Evolutionary conservation across 2,797 vertebrate species (phyloP).

Genomic region (Setipinna tenuifilis): DNA sequence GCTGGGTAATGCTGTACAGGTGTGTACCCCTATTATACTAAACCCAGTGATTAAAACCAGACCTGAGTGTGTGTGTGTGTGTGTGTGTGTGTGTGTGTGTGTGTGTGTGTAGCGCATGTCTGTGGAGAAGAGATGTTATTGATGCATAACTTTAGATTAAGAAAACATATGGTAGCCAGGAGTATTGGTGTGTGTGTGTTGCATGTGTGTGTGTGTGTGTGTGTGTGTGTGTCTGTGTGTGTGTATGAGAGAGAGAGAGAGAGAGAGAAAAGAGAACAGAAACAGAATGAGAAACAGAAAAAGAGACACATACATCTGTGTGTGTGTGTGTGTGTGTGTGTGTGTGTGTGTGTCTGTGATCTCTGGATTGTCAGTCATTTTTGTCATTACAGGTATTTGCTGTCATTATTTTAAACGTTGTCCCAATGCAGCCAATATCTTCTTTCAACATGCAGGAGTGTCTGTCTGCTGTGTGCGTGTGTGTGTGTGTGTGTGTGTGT

Average conservation of each 20-base stretch:
- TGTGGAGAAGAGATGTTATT: constrained; percentile 16
- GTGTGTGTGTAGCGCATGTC: constrained; percentile 7
- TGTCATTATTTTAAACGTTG: constrained; percentile 15
- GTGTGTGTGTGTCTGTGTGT: background rate
- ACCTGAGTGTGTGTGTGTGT: background rate
- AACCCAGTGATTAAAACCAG: constrained; percentile 9
- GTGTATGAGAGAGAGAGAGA: background rate
- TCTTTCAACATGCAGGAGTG: background rate
- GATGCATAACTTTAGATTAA: constrained; percentile 20
- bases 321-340: background rate
- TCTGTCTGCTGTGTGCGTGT: background rate
- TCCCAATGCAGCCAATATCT: constrained; percentile 6
- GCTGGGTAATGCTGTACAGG: constrained; percentile 43
- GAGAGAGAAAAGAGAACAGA: too few species aligned
- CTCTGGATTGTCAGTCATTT: constrained; percentile 8
- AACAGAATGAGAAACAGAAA: too few species aligned
- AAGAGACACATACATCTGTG: too few species aligned
- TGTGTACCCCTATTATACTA: constrained; percentile 10
- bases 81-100: background rate
- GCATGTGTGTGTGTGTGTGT: constrained; percentile 5
- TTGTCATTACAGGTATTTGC: constrained; percentile 33
- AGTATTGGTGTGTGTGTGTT: background rate
- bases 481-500: constrained; percentile 1
- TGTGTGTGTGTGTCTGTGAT: background rate
- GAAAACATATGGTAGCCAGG: constrained; percentile 20